Percentiles rank a stretch among this genome's conserved stretches.
phyloP scores from a whole-genome alignment of 2,888 invertebrate genomes.

The Meganola albula region DNA sequence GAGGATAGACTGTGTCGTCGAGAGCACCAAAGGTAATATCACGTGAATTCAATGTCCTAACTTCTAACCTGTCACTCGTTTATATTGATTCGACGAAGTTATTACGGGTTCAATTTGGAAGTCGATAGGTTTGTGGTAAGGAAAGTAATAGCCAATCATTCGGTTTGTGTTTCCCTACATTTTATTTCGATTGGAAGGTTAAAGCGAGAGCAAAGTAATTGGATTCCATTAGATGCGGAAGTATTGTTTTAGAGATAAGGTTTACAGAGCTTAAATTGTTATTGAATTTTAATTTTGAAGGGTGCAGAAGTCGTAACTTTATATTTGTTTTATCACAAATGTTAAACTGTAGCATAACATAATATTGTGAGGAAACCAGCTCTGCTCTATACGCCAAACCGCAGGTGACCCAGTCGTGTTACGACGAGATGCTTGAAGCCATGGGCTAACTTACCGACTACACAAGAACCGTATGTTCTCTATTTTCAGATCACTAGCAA shows the following conservation, averaged over 20 bases:
- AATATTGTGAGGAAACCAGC: too few relatives aligned
- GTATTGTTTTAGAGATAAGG: conserved; percentile 24
- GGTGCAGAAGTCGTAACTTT: too few relatives aligned
- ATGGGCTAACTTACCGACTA: too few relatives aligned
- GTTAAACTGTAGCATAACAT: too few relatives aligned
- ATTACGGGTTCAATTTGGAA: conserved; percentile 27
- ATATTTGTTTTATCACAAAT: too few relatives aligned
- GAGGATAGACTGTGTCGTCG: conserved; percentile 66
- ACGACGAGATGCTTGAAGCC: too few relatives aligned
- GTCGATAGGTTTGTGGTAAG: conserved; percentile 19
- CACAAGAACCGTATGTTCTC: too few relatives aligned
- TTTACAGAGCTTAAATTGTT: too few relatives aligned
- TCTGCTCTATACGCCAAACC: too few relatives aligned
- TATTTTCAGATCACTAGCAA: too few relatives aligned
- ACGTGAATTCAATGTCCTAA: conserved; percentile 23
- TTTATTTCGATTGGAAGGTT: conserved; percentile 26
- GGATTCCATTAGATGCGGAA: conserved; percentile 21
- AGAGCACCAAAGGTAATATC: conserved; percentile 67
- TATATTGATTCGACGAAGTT: conserved; percentile 21
- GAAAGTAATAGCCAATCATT: conserved; percentile 29
- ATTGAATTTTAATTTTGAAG: too few relatives aligned
- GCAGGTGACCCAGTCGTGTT: too few relatives aligned
- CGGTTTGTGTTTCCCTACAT: conserved; percentile 22
- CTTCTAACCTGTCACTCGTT: conserved; percentile 14
- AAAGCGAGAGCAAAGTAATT: conserved; percentile 24